A percentile compares a stretch with the other conserved stretches of the same genome.
Conservation (phyloP, 1,140 invertebrate genomes). For the Maconellicoccus hirsutus region DNA sequence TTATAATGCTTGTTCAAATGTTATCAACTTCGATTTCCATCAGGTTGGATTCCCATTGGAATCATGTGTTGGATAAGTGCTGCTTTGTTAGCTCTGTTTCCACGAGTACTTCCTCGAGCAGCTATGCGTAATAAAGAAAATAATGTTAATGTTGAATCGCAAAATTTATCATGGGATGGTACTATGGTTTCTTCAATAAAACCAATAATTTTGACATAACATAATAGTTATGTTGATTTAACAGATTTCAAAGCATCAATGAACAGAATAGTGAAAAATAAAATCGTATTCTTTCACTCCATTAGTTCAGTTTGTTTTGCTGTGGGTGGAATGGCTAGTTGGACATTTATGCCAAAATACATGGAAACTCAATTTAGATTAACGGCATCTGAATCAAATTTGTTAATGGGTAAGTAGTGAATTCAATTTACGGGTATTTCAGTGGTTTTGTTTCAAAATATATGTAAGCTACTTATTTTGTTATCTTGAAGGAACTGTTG, state of each 20-base stretch:
- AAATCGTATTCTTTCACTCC: constrained; percentile 13
- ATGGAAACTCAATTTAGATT: constrained; percentile 45
- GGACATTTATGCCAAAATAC: constrained; percentile 34
- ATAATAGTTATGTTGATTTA: background rate
- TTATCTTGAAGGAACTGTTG: constrained; percentile 55
- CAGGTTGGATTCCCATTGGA: constrained; percentile 30
- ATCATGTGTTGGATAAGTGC: constrained; percentile 17
- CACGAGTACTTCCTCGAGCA: constrained; percentile 27
- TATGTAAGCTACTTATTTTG: too few species aligned
- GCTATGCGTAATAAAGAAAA: constrained; percentile 18
- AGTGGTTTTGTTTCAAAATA: too few species aligned
- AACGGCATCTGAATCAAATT: constrained; percentile 36
- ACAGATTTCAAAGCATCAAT: constrained; percentile 23
- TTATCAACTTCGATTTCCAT: too few species aligned
- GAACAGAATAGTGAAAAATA: constrained; percentile 22
- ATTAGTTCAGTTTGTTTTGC: constrained; percentile 2
- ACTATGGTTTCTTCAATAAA: background rate
- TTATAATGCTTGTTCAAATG: too few species aligned
- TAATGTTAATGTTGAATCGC: background rate
- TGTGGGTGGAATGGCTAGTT: constrained; percentile 10
- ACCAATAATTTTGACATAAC: background rate
- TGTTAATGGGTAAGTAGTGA: constrained; percentile 32
- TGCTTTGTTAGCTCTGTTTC: constrained; percentile 13
- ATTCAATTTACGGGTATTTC: too few species aligned
- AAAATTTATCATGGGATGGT: background rate